Evolutionary conservation across 2,113 vertebrate genomes (phyloP).

Genomic region (Mystacornis crossleyi): DNA sequence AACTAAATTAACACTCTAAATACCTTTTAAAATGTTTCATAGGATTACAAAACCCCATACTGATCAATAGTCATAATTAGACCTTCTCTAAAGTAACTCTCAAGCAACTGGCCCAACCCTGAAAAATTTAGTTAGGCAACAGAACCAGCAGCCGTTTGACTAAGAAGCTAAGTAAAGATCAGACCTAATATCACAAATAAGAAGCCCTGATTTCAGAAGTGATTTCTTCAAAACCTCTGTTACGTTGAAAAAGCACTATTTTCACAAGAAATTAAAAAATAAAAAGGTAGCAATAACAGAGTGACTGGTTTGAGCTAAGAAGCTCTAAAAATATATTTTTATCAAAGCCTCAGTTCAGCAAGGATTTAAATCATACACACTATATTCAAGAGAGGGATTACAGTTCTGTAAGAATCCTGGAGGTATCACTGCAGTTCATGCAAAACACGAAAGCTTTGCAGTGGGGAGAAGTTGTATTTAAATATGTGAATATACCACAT

Average conservation of each 20-base stretch:
- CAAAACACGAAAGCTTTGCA: not conserved
- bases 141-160: not conserved
- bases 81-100: not conserved
- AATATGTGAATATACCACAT: slow-evolving; percentile 14
- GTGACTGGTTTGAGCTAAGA: not conserved
- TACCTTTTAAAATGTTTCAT: not conserved
- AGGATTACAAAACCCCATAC: not conserved
- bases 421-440: not conserved
- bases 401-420: not conserved
- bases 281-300: not conserved
- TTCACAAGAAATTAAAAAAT: not conserved
- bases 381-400: not conserved
- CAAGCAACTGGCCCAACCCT: not conserved
- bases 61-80: not conserved
- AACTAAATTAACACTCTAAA: not conserved
- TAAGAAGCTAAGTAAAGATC: not conserved
- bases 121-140: not conserved
- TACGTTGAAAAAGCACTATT: not conserved
- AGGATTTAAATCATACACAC: not conserved
- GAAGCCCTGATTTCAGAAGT: not conserved
- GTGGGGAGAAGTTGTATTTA: not conserved
- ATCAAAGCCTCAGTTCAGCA: not conserved
- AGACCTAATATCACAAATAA: not conserved
- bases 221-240: not conserved
- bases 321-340: not conserved